These are phyloP conservation scores for Artibeus lituratus DNA, from an alignment of 2,797 vertebrate genomes.

Conservation along the genomic window DNA sequence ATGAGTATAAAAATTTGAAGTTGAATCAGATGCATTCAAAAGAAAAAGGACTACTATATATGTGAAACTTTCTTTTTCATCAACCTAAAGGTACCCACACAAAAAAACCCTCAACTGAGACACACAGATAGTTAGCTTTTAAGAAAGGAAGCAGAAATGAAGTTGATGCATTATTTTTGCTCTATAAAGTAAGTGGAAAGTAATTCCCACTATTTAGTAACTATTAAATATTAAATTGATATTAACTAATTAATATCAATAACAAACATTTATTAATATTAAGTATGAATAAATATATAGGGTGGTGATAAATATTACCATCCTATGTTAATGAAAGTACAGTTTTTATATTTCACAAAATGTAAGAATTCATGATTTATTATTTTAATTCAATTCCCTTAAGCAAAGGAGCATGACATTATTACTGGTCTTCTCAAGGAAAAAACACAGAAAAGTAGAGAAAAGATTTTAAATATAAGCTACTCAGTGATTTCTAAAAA, in stretches of 20 bases:
- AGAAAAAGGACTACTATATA: background rate
- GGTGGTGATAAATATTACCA: too few relatives aligned
- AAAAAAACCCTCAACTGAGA: background rate
- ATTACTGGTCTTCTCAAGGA: background rate
- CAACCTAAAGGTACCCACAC: background rate
- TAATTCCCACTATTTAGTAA: background rate
- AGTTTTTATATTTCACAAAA: background rate
- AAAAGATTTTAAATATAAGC: background rate
- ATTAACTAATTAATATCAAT: too few relatives aligned
- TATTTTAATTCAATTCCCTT: conserved; percentile 8
- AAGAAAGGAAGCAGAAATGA: background rate
- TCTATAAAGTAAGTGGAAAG: background rate
- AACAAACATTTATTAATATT: too few relatives aligned
- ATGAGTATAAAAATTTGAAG: background rate
- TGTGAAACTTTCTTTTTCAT: background rate
- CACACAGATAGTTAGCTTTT: background rate
- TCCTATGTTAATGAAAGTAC: background rate
- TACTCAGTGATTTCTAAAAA: background rate
- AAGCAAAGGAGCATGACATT: background rate
- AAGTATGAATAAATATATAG: too few relatives aligned
- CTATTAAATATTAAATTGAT: too few relatives aligned
- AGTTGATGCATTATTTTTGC: background rate
- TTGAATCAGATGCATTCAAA: background rate
- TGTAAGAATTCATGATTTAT: background rate
- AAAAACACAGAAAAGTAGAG: background rate